Conservation (phyloP, 2,797 vertebrate species). For the Uromys caudimaculatus region DNA sequence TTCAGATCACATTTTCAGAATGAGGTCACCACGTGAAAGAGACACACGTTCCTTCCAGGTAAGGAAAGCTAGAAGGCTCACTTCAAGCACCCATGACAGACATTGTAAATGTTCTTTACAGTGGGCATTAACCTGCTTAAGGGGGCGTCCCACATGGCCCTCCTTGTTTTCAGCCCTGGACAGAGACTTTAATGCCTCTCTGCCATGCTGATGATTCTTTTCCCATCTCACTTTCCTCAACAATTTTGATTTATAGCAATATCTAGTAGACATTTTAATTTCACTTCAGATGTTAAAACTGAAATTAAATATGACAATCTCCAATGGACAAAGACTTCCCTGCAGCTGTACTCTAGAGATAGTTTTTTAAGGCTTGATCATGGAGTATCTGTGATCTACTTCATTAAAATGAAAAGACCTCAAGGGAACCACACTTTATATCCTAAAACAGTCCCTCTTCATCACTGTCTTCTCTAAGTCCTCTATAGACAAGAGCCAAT, state of each 20-base stretch:
- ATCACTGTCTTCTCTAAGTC: neutral
- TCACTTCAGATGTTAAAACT: constrained; percentile 52
- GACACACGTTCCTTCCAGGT: neutral
- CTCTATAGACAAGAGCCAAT: neutral
- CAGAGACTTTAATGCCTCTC: neutral
- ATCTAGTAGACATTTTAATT: constrained; percentile 55
- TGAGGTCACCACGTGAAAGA: neutral
- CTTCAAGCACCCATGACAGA: neutral
- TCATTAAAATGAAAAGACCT: constrained; percentile 23
- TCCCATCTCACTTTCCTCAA: constrained; percentile 17
- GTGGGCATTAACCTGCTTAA: neutral
- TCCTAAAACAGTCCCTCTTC: constrained; percentile 47
- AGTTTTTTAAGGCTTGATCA: constrained; percentile 28
- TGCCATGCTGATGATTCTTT: neutral
- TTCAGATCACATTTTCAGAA: constrained; percentile 5
- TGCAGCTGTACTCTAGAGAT: neutral
- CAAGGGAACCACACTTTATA: constrained; percentile 37
- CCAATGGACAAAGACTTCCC: neutral
- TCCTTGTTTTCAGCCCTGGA: constrained; percentile 39
- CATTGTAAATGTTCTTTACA: neutral
- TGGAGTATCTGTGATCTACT: neutral
- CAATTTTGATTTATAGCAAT: constrained; percentile 41
- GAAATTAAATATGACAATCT: constrained; percentile 33
- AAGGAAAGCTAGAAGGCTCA: constrained; percentile 14
- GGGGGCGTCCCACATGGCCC: neutral